Evolutionary conservation across 2,888 invertebrate genomes (phyloP), one percentile per base, ranked within the genome.

Genomic region (Lysandra bellargus): DNA sequence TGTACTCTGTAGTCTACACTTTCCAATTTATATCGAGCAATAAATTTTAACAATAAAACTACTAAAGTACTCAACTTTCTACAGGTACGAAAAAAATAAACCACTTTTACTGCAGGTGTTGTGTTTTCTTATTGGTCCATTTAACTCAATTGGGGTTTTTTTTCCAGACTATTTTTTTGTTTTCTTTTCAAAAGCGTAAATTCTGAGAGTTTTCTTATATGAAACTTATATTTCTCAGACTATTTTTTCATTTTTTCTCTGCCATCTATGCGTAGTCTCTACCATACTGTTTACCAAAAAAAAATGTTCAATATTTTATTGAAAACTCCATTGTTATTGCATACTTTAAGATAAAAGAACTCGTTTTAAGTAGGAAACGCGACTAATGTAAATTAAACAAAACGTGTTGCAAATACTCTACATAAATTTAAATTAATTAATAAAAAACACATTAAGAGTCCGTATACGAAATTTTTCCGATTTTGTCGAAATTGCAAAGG

Each of bases 11-110:
- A 30, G 14, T 53, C 12, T 30, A 33, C 69, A 69, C 69, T 69
- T 69, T 69, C 69, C 69, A 69, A 69, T 69, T 69, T 69, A 69
- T 69, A 69, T 69, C 4, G 69, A 69, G 69, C 69, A 33, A 69
- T 17, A 69, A 69, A 14, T 37, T 5, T 69, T 37, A 33, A 69
- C 33, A 69, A 37, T 37, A 69, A 69, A 69, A 14, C 2, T 9
- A 12, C 30, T 69, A 69, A 37, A 69, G 69, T 69, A 33, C 33
- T 1, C 6, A 69, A 69, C 69, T 69, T 69, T 69, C 69, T 69
- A 69, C 69, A 69, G 17, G 30, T 6, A 37, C 14, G 5, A 30
- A 69, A 12, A 69, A 69, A 69, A 33, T 12, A 14, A 33, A 64
- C 64, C 30, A 64, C 69, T 69, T 37, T 69, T 37, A 69, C 64